Conservation (phyloP, 2,797 vertebrate species). For the Pristis pectinata region DNA sequence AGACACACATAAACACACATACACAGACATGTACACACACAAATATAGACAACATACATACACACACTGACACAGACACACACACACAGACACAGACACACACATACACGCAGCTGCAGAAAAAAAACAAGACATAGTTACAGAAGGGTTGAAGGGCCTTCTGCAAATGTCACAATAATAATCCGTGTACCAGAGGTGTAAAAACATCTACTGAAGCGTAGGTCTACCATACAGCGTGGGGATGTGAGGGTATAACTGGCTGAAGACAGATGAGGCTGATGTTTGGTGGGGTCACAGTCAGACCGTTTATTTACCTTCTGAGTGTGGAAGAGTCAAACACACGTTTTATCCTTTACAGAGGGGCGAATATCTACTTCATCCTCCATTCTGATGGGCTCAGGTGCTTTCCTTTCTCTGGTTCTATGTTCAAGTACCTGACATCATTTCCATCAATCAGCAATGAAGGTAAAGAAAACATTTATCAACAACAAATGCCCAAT, state of each 20-base stretch:
- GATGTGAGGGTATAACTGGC: neutral
- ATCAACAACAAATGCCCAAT: fast-evolving
- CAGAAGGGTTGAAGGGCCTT: neutral
- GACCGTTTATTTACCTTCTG: neutral
- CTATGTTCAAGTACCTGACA: neutral
- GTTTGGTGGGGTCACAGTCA: neutral
- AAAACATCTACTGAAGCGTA: neutral
- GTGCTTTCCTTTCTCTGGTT: neutral
- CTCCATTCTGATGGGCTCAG: neutral
- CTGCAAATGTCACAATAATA: neutral
- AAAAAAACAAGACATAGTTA: no score
- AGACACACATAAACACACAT: neutral
- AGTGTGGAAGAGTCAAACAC: neutral
- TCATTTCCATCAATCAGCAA: neutral
- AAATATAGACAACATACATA: no score
- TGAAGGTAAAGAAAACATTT: neutral
- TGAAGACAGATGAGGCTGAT: neutral
- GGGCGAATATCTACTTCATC: neutral
- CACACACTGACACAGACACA: no score
- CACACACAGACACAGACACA: no score
- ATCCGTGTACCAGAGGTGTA: neutral
- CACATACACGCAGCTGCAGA: no score
- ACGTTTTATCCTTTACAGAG: neutral
- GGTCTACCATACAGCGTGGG: neutral
- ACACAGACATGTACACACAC: neutral